Conservation (phyloP, 2,888 invertebrate genomes). For the Blera fallax region DNA sequence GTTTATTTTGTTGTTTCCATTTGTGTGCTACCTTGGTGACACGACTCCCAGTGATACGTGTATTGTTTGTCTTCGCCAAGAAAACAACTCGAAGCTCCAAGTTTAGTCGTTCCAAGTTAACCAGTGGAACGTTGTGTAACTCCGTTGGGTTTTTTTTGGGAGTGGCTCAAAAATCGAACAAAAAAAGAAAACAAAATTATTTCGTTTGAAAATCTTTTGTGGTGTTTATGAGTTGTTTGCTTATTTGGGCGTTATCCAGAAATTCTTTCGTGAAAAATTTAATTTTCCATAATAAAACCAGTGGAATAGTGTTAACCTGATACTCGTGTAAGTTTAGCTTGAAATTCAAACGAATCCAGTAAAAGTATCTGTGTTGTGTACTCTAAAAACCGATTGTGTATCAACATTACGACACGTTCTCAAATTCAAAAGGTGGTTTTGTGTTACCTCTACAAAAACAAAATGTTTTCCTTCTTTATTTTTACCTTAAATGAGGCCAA, state of each 20-base stretch:
- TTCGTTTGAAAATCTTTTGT: conserved; percentile 40
- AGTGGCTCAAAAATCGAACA: conserved; percentile 64
- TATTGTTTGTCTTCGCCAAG: conserved; percentile 33
- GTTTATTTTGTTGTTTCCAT: conserved; percentile 34
- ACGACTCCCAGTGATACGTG: conserved; percentile 40
- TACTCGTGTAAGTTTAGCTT: conserved; percentile 21
- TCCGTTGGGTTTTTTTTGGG: conserved; percentile 47
- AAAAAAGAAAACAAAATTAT: neutral
- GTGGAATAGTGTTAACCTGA: neutral
- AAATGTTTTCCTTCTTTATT: conserved; percentile 43
- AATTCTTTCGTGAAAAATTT: neutral
- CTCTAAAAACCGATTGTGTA: conserved; percentile 13
- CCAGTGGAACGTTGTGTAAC: conserved; percentile 59
- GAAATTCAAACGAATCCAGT: conserved; percentile 38
- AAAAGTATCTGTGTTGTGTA: conserved; percentile 24
- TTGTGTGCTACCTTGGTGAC: conserved; percentile 62
- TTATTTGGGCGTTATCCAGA: conserved; percentile 54
- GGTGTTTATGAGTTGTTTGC: conserved; percentile 26
- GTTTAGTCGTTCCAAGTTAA: conserved; percentile 54
- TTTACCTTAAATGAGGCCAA: conserved; percentile 55
- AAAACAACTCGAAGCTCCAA: conserved; percentile 42
- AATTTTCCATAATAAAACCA: neutral
- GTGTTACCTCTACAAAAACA: conserved; percentile 38
- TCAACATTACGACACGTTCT: conserved; percentile 22
- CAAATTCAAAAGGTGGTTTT: conserved; percentile 38